Base-by-base conservation (phyloP, 2,113 vertebrate species). In the Oncorhynchus gorbuscha region DNA sequence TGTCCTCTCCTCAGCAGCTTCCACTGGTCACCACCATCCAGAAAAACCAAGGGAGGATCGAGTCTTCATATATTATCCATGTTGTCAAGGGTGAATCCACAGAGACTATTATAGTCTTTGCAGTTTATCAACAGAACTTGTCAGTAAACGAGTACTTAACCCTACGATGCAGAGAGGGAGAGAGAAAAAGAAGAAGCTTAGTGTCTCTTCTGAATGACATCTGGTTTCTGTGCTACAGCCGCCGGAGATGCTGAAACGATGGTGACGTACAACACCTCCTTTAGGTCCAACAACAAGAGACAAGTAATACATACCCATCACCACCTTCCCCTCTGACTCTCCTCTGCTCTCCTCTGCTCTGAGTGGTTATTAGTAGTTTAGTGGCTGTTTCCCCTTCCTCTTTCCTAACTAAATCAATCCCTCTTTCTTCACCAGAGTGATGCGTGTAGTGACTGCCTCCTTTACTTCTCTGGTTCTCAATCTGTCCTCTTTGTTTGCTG, bases 231-330 rank as follows among this genome's bases (percentile, higher is more conserved):
- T 92, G 81, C 95, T 95, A 79, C 94, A 99, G 97, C 96, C 96
- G 58, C 96, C 95, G 73, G 96, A 99, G 93, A 99, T 99, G 97
- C 91, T 99, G 89, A 99, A 99, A 92, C 94, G 97, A 99, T 99
- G 97, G 98, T 99, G 90, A 95, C 98, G 86, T 99, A 96, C 93
- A 98, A 99, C 94, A 94, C 95, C 8, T 95, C 97, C n/a, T 98
- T 99, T 94, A 95, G 94, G 94, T 93, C 95, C 90, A 91, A 85
- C 90, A 92, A 85, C 90, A 95, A 94, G 90, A 93, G 90, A 92
- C 95, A 97, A 96, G 96, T 97, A 94, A 93, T 80, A 76, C 69
- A 76, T 65, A 49, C 28, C n/a, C 22, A 22, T 75, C 16, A 72
- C 11, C 22, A 14, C 22, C 65, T 79, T 18, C 71, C 65, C 48